Evolutionary conservation across 2,113 vertebrate species (phyloP).

Genomic region (Apus apus): DNA sequence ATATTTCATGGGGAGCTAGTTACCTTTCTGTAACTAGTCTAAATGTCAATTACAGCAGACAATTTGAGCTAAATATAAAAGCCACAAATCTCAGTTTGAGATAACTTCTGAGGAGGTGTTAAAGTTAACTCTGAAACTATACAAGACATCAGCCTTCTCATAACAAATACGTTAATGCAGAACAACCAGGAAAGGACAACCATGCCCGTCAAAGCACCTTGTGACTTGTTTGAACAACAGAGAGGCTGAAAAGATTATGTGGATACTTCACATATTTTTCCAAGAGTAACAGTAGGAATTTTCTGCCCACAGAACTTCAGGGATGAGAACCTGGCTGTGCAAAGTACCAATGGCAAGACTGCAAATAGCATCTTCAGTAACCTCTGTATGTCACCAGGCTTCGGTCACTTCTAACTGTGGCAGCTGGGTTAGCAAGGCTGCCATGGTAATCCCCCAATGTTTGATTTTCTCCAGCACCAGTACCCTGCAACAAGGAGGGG

Average conservation of each 20-base stretch:
- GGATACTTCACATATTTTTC: conserved; percentile 7
- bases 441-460: neutral
- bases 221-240: neutral
- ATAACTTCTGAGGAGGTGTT: conserved; percentile 2
- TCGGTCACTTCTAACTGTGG: neutral
- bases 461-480: neutral
- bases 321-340: neutral
- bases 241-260: neutral
- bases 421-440: neutral
- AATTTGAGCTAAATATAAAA: conserved; percentile 10
- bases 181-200: neutral
- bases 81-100: neutral
- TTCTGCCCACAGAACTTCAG: conserved; percentile 8
- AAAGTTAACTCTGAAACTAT: conserved; percentile 5
- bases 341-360: neutral
- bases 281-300: neutral
- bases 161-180: neutral
- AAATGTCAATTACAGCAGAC: neutral
- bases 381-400: neutral
- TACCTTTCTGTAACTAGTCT: neutral
- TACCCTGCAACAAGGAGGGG: neutral
- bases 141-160: neutral
- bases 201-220: neutral
- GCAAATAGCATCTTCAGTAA: neutral
- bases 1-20: neutral